Conservation (phyloP, 2,113 vertebrate species). For the Melozone crissalis region DNA sequence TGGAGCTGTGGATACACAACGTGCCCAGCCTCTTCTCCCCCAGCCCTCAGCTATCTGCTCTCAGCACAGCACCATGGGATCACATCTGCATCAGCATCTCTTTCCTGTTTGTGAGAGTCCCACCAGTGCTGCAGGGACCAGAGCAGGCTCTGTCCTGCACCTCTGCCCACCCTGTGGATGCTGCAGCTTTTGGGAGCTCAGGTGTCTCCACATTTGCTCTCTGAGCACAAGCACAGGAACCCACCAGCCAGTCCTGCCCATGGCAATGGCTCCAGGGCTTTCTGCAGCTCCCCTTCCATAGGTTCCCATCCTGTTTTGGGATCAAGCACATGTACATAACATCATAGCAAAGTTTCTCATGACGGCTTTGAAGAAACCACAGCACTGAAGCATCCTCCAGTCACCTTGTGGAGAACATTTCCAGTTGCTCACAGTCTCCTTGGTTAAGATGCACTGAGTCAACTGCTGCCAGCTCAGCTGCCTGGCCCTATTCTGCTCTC, state of each 20-base stretch:
- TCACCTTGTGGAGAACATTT: neutral
- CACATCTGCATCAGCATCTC: neutral
- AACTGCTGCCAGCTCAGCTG: neutral
- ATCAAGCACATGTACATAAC: neutral
- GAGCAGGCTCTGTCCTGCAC: neutral
- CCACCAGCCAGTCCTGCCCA: neutral
- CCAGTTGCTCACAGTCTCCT: neutral
- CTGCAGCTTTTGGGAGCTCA: neutral
- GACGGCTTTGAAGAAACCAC: neutral
- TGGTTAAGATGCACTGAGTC: neutral
- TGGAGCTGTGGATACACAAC: neutral
- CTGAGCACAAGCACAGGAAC: neutral
- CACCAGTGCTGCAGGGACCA: neutral
- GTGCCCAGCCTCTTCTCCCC: neutral
- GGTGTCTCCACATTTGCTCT: rapidly evolving
- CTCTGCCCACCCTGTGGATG: neutral
- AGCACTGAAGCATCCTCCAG: neutral
- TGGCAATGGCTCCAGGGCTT: neutral
- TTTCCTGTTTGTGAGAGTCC: neutral
- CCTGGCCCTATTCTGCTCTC: neutral
- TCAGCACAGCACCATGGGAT: neutral
- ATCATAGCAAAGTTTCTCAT: neutral
- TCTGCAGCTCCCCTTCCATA: neutral
- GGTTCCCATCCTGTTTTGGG: neutral
- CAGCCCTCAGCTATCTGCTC: neutral